A percentile compares a stretch with the other conserved stretches of the same genome.
Conservation (phyloP, 2,797 vertebrate genomes). For the Harpagifer antarcticus region DNA sequence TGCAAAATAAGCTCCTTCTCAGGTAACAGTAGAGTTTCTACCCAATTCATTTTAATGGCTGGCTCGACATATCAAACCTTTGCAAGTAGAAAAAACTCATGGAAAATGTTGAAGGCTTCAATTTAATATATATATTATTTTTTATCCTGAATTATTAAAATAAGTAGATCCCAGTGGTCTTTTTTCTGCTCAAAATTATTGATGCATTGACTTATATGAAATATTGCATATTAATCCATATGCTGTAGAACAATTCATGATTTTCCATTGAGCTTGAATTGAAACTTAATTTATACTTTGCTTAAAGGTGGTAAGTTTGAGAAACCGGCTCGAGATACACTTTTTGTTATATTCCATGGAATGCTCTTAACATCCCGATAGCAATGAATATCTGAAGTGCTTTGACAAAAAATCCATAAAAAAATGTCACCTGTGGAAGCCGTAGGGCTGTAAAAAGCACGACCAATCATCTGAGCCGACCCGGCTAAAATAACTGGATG, state of each 20-base stretch:
- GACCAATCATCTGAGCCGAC: too few species aligned
- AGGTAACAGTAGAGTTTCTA: neutral
- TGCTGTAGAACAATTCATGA: neutral
- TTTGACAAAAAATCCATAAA: too few species aligned
- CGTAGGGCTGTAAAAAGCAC: too few species aligned
- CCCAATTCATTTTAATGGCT: neutral
- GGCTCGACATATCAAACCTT: neutral
- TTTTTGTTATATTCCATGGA: too few species aligned
- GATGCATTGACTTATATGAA: neutral
- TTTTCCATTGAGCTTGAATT: neutral
- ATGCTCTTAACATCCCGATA: too few species aligned
- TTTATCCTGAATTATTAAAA: neutral
- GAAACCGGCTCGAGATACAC: too few species aligned
- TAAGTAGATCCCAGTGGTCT: neutral
- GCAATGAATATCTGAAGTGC: too few species aligned
- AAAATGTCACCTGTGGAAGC: too few species aligned
- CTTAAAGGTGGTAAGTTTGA: neutral
- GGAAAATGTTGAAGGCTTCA: neutral
- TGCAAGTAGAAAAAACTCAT: neutral
- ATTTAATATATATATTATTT: neutral
- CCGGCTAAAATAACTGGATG: too few species aligned
- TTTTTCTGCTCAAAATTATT: neutral
- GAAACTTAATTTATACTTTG: neutral
- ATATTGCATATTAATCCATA: neutral
- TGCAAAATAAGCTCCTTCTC: neutral